These are phyloP conservation scores for Denticeps clupeoides DNA, from an alignment of 2,797 vertebrate genomes.

Conservation along the genomic window DNA sequence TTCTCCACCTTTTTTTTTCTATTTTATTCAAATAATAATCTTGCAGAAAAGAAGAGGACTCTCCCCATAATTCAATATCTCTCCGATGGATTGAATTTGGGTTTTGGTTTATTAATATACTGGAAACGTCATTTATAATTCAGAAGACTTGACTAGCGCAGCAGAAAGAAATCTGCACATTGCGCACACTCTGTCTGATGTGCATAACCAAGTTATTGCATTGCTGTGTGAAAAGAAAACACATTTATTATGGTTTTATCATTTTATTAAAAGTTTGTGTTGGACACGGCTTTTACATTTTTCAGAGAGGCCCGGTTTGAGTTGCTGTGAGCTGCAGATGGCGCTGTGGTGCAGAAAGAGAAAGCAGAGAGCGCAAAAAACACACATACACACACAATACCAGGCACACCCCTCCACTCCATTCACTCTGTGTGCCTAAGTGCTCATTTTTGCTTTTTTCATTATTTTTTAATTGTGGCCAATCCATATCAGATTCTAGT, in stretches of 20 bases:
- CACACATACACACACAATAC: no score
- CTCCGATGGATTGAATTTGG: conserved; percentile 28
- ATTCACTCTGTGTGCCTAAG: no score
- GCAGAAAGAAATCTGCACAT: conserved; percentile 9
- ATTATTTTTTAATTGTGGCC: no score
- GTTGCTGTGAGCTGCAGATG: conserved; percentile 35
- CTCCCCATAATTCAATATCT: conserved; percentile 17
- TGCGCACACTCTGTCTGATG: neutral
- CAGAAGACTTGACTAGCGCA: conserved; percentile 18
- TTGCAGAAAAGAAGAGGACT: conserved; percentile 8
- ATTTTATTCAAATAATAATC: conserved; percentile 20
- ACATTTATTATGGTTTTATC: conserved; percentile 3
- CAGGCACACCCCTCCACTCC: no score
- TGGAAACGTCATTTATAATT: conserved; percentile 21
- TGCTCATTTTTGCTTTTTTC: no score
- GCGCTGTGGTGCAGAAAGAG: conserved; percentile 33
- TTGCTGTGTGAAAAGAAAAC: conserved; percentile 3
- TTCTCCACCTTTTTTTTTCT: conserved; percentile 3
- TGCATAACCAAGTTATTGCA: conserved; percentile 11
- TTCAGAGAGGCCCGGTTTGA: conserved; percentile 3
- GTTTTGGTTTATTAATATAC: conserved; percentile 21
- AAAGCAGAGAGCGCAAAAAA: no score
- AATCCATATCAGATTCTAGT: no score
- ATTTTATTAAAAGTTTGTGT: neutral
- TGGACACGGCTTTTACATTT: neutral